phyloP scores from a whole-genome alignment of 2,888 invertebrate genomes.

The Aspidiotus rigidus region DNA sequence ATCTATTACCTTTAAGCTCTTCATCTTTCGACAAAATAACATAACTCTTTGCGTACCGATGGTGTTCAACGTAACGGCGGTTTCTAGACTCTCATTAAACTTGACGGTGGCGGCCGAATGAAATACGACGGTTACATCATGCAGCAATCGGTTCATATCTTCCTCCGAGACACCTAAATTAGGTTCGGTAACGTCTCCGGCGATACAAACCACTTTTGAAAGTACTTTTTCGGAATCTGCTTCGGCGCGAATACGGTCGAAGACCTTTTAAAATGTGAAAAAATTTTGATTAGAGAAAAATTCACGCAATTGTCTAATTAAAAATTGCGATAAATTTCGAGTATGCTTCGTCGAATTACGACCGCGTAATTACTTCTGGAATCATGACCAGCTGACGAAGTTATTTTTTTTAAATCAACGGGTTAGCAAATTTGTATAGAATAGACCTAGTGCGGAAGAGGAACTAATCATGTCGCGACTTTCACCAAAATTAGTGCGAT shows the following conservation, averaged over 20 bases:
- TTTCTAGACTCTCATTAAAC: constrained; percentile 51
- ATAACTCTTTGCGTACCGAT: constrained; percentile 49
- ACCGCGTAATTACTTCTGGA: no score
- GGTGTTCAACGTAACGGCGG: constrained; percentile 51
- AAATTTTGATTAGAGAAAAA: not conserved
- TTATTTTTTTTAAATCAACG: no score
- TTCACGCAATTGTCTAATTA: no score
- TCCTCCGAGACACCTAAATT: constrained; percentile 42
- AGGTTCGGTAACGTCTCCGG: constrained; percentile 43
- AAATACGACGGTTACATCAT: constrained; percentile 50
- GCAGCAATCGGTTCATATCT: constrained; percentile 42
- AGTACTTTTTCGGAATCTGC: constrained; percentile 40
- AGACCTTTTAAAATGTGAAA: constrained; percentile 40
- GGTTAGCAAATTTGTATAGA: no score
- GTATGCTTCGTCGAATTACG: no score
- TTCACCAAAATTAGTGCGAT: no score
- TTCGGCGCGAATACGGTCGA: constrained; percentile 42
- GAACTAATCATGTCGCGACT: no score
- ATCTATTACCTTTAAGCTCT: constrained; percentile 45
- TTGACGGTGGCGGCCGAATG: constrained; percentile 55
- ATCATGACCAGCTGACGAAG: no score
- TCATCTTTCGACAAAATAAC: constrained; percentile 48
- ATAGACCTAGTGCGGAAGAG: no score
- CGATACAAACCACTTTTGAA: constrained; percentile 45
- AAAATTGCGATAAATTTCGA: no score